Evolutionary conservation across 2,888 invertebrate genomes (phyloP), one percentile per base, ranked within the genome.

Genomic region (Apodemia mormo): DNA sequence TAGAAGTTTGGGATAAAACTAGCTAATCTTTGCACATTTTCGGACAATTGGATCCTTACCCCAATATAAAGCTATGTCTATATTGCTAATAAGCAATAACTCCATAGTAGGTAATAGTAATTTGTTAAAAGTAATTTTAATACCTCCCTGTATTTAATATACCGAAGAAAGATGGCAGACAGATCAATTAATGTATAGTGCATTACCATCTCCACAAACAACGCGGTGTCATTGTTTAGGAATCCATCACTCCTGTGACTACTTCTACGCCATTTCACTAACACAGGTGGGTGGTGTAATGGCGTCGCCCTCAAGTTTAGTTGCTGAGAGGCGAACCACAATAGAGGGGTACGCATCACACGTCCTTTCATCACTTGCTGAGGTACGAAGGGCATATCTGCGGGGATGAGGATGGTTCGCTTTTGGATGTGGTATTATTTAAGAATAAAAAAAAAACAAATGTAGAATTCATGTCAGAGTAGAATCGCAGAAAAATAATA

Each of bases 291-390:
- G 71, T 65, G 79, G 68, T 58, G 74, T 75, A 74, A 76, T 75
- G 74, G 75, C 74, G 75, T 72, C 74, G 74, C 70, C 74, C 75
- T 75, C 70, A 70, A 72, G 72, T 70, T 70, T 70, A 68, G 71
- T 71, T 72, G 73, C 74, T 73, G 78, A 70, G 82, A 81, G 81
- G 84, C 81, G 79, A 83, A 81, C 86, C 85, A 88, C 90, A 88
- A 88, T 87, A 77, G 84, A 78, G 81, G 83, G 82, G 85, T 81
- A 85, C 86, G 85, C 85, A 85, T 87, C 90, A 89, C 89, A 88
- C 87, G 87, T 88, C 86, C 90, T 88, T 88, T 89, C 88, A 90
- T 88, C 87, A 88, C 84, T 84, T 80, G 84, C 82, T 81, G 80
- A 86, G 85, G 85, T 87, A 84, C 82, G 85, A 86, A 90, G 88